Percentiles rank a stretch among this genome's conserved stretches.
These are phyloP conservation scores for Pollenia angustigena DNA, from an alignment of 2,888 invertebrate genomes.

Conservation along the genomic window DNA sequence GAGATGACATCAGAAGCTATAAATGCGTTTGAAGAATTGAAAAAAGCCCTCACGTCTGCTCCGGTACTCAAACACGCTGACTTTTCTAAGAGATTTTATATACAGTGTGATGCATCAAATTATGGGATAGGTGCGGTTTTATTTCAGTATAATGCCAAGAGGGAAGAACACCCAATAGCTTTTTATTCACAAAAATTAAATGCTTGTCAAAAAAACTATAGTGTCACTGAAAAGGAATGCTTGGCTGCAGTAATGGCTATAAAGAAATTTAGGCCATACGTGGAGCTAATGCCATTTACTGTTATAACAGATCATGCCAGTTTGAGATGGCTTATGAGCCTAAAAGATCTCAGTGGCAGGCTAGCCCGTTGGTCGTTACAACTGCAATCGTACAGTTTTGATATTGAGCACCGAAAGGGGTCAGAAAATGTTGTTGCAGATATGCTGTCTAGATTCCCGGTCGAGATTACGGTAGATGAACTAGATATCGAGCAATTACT, in stretches of 20 bases:
- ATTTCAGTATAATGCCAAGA: not conserved
- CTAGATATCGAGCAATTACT: not conserved
- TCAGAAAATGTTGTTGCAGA: constrained; percentile 72
- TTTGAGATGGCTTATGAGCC: constrained; percentile 36
- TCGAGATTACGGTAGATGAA: constrained; percentile 12
- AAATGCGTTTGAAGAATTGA: not conserved
- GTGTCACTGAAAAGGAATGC: not conserved
- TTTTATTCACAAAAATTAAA: constrained; percentile 8
- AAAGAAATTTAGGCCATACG: no score
- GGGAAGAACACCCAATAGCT: constrained; percentile 32
- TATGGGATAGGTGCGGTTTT: constrained; percentile 24
- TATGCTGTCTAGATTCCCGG: constrained; percentile 49
- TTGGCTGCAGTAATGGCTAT: not conserved
- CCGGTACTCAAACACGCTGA: not conserved
- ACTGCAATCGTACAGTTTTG: constrained; percentile 72
- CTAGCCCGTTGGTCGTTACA: constrained; percentile 75
- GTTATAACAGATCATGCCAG: constrained; percentile 25
- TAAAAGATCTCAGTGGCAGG: constrained; percentile 74
- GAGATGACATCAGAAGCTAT: not conserved
- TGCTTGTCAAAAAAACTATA: not conserved
- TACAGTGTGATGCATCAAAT: not conserved
- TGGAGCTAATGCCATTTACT: no score
- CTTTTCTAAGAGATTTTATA: not conserved
- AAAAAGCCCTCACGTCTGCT: constrained; percentile 2
- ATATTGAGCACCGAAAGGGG: constrained; percentile 76